Evolutionary conservation across 2,888 invertebrate genomes (phyloP).

Genomic region (Tillus elongatus): DNA sequence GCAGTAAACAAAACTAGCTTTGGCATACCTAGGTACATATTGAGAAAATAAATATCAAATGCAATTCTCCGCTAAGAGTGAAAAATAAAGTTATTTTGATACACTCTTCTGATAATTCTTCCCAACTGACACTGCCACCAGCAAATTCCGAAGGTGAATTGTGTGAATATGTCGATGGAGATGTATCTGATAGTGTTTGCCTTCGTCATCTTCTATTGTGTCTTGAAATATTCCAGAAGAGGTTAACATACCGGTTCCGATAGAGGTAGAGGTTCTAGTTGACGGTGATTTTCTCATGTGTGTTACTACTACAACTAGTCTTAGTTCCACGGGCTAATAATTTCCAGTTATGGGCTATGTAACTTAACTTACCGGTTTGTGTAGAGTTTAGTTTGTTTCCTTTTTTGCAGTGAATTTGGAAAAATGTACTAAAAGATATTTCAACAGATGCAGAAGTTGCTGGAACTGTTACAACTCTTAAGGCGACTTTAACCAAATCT

Average conservation of each 20-base stretch:
- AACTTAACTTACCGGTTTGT: constrained; percentile 1
- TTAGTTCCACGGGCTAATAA: not conserved
- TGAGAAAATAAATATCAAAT: no score
- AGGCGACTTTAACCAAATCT: constrained; percentile 2
- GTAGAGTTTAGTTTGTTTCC: constrained; percentile 2
- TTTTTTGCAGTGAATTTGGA: constrained; percentile 3
- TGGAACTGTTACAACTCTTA: not conserved
- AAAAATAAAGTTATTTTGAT: not conserved
- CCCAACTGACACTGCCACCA: constrained; percentile 1
- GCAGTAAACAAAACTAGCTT: no score
- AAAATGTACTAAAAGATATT: constrained; percentile 1
- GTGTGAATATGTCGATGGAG: not conserved
- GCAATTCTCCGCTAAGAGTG: no score
- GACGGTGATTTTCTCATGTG: constrained; percentile 3
- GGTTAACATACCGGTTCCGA: not conserved
- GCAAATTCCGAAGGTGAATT: constrained; percentile 3
- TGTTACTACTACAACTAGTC: no score
- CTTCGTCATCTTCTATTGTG: constrained; percentile 2
- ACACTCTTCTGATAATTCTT: constrained; percentile 3
- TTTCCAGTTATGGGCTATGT: constrained; percentile 1
- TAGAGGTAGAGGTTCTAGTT: no score
- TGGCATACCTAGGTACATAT: no score
- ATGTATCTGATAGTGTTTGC: not conserved
- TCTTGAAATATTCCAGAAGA: constrained; percentile 3
- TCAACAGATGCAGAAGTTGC: constrained; percentile 1